phyloP scores from a whole-genome alignment of 2,113 vertebrate species.

The Melanerpes formicivorus region DNA sequence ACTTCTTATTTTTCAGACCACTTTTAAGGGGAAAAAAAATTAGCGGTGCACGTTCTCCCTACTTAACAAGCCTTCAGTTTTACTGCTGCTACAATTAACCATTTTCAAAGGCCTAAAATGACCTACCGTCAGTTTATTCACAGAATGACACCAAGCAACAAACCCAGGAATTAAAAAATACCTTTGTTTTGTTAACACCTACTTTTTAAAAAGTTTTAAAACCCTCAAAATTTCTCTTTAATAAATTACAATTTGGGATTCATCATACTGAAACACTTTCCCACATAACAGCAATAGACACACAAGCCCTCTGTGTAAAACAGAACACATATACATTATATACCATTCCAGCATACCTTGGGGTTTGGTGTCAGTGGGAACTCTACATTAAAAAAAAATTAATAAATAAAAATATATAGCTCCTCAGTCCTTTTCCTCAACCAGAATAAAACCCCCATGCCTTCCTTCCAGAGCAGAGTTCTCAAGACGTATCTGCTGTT shows the following conservation, averaged over 20 bases:
- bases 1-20: too few species aligned
- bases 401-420: neutral
- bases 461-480: neutral
- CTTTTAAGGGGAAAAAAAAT: constrained; percentile 29
- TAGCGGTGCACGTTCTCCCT: constrained; percentile 44
- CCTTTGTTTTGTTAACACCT: neutral
- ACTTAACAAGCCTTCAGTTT: constrained; percentile 47
- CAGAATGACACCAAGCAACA: neutral
- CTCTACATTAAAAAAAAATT: neutral
- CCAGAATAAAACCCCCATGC: neutral
- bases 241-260: neutral
- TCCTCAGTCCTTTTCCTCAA: neutral
- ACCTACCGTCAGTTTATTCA: constrained; percentile 19
- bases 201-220: neutral
- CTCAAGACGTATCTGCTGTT: neutral
- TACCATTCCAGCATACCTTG: neutral
- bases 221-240: neutral
- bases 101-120: constrained; percentile 32
- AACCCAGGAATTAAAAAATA: neutral
- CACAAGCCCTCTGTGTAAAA: neutral
- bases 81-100: constrained; percentile 34
- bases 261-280: neutral
- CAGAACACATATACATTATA: neutral
- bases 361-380: neutral
- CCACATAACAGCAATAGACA: neutral